phyloP scores from a whole-genome alignment of 2,797 vertebrate genomes.

The Enteromius viviparus region DNA sequence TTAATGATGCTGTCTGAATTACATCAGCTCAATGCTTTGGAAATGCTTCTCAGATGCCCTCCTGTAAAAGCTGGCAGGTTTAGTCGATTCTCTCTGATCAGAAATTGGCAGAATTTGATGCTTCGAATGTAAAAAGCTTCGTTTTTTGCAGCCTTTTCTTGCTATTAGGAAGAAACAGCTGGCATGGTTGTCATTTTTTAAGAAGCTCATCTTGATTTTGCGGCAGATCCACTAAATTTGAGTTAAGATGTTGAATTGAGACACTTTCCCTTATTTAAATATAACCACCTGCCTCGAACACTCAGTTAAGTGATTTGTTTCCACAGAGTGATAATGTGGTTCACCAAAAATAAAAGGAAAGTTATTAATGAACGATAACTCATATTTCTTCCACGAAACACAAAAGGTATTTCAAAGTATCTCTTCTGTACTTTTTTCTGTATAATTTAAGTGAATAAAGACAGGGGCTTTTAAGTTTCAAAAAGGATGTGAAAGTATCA shows the following conservation, averaged over 20 bases:
- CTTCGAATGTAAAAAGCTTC: constrained; percentile 73
- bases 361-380: constrained; percentile 9
- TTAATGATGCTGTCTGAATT: constrained; percentile 73
- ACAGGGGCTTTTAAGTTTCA: not conserved
- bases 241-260: constrained; percentile 1
- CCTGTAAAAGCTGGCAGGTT: constrained; percentile 61
- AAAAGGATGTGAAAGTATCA: not conserved
- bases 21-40: constrained; percentile 69
- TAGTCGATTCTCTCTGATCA: constrained; percentile 63
- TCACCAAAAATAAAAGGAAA: not conserved
- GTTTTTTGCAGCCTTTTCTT: constrained; percentile 51
- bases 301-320: constrained; percentile 14
- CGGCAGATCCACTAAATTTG: constrained; percentile 7
- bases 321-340: not conserved
- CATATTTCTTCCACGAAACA: not conserved
- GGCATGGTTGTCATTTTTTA: constrained; percentile 48
- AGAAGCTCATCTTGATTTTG: constrained; percentile 58
- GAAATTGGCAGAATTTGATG: constrained; percentile 68
- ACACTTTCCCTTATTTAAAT: not conserved
- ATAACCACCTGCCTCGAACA: not conserved
- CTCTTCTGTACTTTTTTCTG: not conserved
- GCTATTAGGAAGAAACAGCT: constrained; percentile 18
- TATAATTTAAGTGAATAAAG: not conserved
- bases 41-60: constrained; percentile 77
- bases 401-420: constrained; percentile 6